phyloP scores from a whole-genome alignment of 2,888 invertebrate genomes.

The Magallana nippona region DNA sequence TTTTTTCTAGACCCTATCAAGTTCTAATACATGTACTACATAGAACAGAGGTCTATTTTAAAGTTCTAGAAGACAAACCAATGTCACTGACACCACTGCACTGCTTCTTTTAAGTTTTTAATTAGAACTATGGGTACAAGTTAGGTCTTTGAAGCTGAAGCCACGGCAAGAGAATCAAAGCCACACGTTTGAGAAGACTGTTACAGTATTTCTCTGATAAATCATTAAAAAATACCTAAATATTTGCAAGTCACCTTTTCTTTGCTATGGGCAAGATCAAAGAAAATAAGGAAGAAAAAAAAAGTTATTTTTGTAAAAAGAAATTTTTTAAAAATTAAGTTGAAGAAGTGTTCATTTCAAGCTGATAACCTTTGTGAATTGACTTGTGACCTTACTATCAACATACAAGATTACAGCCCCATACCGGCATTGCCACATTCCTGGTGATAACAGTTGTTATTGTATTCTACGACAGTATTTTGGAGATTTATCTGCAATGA shows the following conservation, averaged over 20 bases:
- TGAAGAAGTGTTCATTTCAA: slow-evolving; percentile 22
- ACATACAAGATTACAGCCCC: slow-evolving; percentile 12
- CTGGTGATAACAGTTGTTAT: slow-evolving; percentile 30
- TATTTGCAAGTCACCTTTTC: slow-evolving; percentile 8
- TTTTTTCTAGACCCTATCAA: slow-evolving; percentile 16
- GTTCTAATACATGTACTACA: neutral
- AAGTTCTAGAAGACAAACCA: neutral
- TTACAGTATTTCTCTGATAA: neutral
- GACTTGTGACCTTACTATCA: slow-evolving; percentile 20
- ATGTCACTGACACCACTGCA: neutral
- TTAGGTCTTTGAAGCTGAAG: neutral
- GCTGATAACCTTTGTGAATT: slow-evolving; percentile 32
- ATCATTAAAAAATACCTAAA: neutral
- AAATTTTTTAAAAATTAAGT: neutral
- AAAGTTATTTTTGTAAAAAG: neutral
- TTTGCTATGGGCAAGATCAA: neutral
- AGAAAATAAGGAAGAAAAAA: neutral
- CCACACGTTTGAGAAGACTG: too few relatives aligned
- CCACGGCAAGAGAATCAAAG: neutral
- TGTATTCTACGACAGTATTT: slow-evolving; percentile 22
- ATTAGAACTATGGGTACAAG: too few relatives aligned
- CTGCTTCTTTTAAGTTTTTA: neutral
- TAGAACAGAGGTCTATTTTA: neutral
- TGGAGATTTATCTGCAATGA: slow-evolving; percentile 27
- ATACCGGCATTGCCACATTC: slow-evolving; percentile 6